Percentiles rank a stretch among this genome's conserved stretches.
Evolutionary conservation across 2,113 vertebrate genomes (phyloP).

Genomic region (Mungos mungo): DNA sequence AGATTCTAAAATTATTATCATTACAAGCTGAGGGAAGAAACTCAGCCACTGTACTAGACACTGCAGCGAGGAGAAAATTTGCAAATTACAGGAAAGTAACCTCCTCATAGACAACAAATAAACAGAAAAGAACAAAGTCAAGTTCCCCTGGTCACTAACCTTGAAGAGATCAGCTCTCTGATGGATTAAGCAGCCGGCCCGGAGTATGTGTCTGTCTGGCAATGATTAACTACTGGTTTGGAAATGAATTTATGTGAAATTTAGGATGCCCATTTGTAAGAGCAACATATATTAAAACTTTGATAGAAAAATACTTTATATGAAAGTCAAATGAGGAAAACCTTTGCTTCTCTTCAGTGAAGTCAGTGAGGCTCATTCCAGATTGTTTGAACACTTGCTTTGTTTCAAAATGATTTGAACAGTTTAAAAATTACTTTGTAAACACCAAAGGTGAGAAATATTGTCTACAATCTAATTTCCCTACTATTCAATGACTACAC

Average conservation of each 20-base stretch:
- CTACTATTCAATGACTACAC: not conserved
- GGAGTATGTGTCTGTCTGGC: not conserved
- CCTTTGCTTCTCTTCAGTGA: not conserved
- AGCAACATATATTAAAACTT: conserved; percentile 53
- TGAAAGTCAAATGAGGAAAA: conserved; percentile 51
- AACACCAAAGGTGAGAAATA: not conserved
- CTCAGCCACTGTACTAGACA: not conserved
- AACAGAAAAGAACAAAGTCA: not conserved
- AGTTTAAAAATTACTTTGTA: not conserved
- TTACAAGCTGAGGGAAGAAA: not conserved
- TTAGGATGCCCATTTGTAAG: conserved; percentile 4
- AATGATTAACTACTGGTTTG: conserved; percentile 49
- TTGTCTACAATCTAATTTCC: not conserved
- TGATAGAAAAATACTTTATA: not conserved
- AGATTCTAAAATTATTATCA: not conserved
- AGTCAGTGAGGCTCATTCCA: not conserved
- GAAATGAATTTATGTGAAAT: conserved; percentile 49
- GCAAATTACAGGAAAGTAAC: not conserved
- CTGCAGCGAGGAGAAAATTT: not conserved
- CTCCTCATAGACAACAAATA: not conserved
- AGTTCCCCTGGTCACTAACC: not conserved
- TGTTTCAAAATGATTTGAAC: not conserved
- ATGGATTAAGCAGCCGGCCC: conserved; percentile 34
- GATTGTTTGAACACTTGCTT: not conserved
- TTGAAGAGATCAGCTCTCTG: conserved; percentile 51